Percentiles rank a stretch among this genome's conserved stretches.
These are phyloP conservation scores for Ciconia boyciana DNA, from an alignment of 2,113 vertebrate species.

Conservation along the genomic window DNA sequence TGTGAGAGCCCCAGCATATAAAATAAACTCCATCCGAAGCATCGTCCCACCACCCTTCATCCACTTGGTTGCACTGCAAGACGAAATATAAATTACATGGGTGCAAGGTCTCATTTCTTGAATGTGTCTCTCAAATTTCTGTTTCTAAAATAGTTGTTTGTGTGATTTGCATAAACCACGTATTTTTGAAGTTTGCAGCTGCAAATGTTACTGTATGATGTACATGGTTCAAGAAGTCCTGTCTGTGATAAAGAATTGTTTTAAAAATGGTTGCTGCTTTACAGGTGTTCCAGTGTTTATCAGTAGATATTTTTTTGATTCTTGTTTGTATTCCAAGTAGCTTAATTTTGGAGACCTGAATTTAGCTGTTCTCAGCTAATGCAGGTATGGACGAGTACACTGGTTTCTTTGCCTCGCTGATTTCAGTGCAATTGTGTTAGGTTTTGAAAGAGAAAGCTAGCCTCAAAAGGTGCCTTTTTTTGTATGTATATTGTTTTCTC, in stretches of 20 bases:
- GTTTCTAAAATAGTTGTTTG: not conserved
- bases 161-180: not conserved
- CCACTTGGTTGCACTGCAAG: not conserved
- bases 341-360: not conserved
- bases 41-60: not conserved
- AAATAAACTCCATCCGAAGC: not conserved
- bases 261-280: not conserved
- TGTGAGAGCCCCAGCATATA: not conserved
- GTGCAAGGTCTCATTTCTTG: not conserved
- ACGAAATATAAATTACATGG: not conserved
- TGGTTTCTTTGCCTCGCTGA: not conserved
- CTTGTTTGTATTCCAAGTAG: not conserved
- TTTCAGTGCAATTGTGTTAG: not conserved
- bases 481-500: not conserved
- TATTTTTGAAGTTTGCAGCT: conserved; percentile 15
- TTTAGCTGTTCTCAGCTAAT: not conserved
- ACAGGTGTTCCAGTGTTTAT: not conserved
- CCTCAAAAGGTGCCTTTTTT: not conserved
- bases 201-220: not conserved
- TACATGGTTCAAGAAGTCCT: not conserved
- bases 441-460: not conserved
- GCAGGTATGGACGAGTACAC: not conserved
- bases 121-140: not conserved
- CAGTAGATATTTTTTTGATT: not conserved
- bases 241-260: not conserved